phyloP scores from a whole-genome alignment of 2,797 vertebrate genomes.

The Acomys russatus region DNA sequence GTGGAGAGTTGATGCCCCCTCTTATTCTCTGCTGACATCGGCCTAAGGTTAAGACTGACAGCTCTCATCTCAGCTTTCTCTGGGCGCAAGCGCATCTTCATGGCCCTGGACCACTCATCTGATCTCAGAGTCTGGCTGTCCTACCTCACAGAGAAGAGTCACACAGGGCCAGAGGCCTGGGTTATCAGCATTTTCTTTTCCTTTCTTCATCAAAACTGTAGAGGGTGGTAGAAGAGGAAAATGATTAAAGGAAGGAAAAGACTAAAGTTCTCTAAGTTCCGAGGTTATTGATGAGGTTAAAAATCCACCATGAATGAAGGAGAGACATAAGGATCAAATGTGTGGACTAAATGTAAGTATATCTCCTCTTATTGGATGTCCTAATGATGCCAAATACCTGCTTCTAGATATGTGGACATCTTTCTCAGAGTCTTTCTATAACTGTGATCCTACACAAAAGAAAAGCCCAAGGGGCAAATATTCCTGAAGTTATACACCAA shows the following conservation, averaged over 20 bases:
- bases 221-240: not conserved
- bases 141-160: slow-evolving; percentile 6
- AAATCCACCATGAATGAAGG: not conserved
- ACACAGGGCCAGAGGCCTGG: not conserved
- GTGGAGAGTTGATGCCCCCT: not conserved
- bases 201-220: not conserved
- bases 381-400: not conserved
- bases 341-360: slow-evolving; percentile 41
- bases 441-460: slow-evolving; percentile 39
- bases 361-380: not conserved
- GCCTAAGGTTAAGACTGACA: not conserved
- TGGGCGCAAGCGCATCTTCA: not conserved
- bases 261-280: slow-evolving; percentile 20
- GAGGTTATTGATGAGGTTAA: not conserved
- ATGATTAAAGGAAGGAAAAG: not conserved
- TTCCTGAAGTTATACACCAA: slow-evolving; percentile 45
- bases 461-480: slow-evolving; percentile 57
- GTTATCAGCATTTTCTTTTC: not conserved
- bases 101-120: not conserved
- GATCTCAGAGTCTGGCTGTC: not conserved
- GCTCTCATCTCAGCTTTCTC: not conserved
- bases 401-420: not conserved
- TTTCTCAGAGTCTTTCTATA: slow-evolving; percentile 38
- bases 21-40: not conserved
- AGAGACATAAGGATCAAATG: slow-evolving; percentile 49